Evolutionary conservation across 2,888 invertebrate species (phyloP).

Genomic region (Adineta ricciae): DNA sequence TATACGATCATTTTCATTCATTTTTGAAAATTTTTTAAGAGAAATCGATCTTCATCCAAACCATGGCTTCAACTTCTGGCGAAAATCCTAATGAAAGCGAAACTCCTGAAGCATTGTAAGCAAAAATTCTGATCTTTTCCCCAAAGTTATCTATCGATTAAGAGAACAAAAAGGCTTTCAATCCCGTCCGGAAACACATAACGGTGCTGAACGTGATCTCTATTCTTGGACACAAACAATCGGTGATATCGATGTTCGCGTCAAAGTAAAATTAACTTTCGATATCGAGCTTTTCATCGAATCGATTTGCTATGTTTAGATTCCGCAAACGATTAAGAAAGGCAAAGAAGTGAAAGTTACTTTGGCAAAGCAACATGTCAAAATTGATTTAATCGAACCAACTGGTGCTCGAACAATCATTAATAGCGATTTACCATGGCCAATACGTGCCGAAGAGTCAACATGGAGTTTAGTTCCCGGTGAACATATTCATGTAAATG

Average conservation of each 20-base stretch:
- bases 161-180: slow-evolving; percentile 30
- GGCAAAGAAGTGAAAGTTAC: slow-evolving; percentile 62
- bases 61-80: not conserved
- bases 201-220: slow-evolving; percentile 66
- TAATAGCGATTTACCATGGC: slow-evolving; percentile 60
- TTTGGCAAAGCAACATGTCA: slow-evolving; percentile 54
- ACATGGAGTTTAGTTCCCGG: slow-evolving; percentile 67
- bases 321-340: slow-evolving; percentile 53
- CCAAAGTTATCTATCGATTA: too few species aligned
- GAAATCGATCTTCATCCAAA: not conserved
- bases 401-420: slow-evolving; percentile 51
- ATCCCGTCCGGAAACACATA: slow-evolving; percentile 58
- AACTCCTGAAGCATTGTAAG: not conserved
- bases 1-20: not conserved
- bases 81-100: not conserved
- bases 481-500: slow-evolving; percentile 55
- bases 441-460: slow-evolving; percentile 62
- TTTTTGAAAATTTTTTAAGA: not conserved
- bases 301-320: slow-evolving; percentile 37
- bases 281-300: not conserved
- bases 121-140: not conserved
- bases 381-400: slow-evolving; percentile 37
- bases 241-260: slow-evolving; percentile 58
- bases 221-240: slow-evolving; percentile 79
- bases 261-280: slow-evolving; percentile 40